Evolutionary conservation across 2,113 vertebrate species (phyloP), one percentile per base, ranked within the genome.

Genomic region (Martes martes): DNA sequence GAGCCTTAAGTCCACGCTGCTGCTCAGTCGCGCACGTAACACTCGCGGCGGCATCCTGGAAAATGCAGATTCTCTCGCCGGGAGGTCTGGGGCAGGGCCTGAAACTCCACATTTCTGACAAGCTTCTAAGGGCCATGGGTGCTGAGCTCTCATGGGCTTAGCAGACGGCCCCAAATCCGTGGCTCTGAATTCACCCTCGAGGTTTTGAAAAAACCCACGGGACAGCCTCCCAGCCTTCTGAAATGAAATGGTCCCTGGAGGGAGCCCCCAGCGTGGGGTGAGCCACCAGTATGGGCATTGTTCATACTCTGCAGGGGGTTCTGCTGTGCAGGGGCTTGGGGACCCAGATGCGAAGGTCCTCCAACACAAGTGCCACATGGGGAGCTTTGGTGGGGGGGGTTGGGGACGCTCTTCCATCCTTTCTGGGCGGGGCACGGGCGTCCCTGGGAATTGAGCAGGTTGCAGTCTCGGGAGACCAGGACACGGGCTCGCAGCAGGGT

Each of bases 261-360:
- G 18, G 4, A 87, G 73, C 31, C 4, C 42, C 42, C 28, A 1
- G 15, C 5, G 7, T 0, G 0, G 69, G 21, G 59, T 4, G 2
- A 90, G 57, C 16, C 7, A 42, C 42, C 28, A 1, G 14, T 5
- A 19, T 0, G 0, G 69, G 18, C 14, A 5, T 8, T n/a, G 11
- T 76, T 33, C 31, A 8, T 19, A 84, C 4, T 80, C 24, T 90
- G 50, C 18, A 8, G 28, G 47, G 9, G 0, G 1, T 3, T 42
- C 33, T 71, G 31, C 19, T 15, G 23, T n/a, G 14, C 7, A 36
- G 15, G 47, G 42, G 45, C 7, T 2, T 4, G 6, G 52, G 42
- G 1, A 52, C 52, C 39, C 21, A 3, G 14, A 7, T 36, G 7
- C 33, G 16, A 18, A 79, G 0, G 3, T 13, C n/a, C 28, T 39